Base-by-base conservation (phyloP, 2,888 invertebrate species). In the Thymelicus lineola region DNA sequence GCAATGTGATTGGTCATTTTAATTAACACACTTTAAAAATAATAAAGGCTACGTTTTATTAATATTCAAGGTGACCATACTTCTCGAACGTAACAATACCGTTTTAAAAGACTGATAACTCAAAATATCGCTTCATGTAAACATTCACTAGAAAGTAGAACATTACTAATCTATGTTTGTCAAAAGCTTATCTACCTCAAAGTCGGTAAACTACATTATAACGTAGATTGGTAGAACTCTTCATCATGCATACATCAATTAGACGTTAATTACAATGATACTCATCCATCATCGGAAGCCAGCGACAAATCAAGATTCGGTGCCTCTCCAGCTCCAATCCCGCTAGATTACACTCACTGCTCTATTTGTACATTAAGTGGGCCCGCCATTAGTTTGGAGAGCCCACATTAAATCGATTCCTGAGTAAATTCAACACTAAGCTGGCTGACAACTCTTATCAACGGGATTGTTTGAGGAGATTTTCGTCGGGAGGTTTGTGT, bases 311-410 rank as follows among this genome's bases (percentile, higher is more conserved):
- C 65, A 65, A 65, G 65, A 65, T 65, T 57, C 46, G 65, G 65
- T 64, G 55, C 80, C 83, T 80, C 81, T 77, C 80, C 71, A 79
- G 73, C 76, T 82, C 82, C 83, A 82, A 83, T 84, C 83, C 68
- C 82, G 74, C 79, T 80, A 82, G 84, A 85, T 88, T 85, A 85
- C 82, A 81, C 80, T 80, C 73, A 75, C 77, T 77, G 75, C 76
- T 77, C 82, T 83, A 82, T 83, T 84, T 83, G 83, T 84, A 84
- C 83, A 83, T 85, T 82, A 82, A 76, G 75, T 73, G 77, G 74
- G 72, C 73, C 77, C 72, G 73, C 83, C 82, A 86, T 87, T 87
- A 86, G 84, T 84, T 86, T 83, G 76, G 78, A 84, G 85, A 78
- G 82, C 76, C 75, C 75, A 74, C 80, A 82, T 82, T 84, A 82